phyloP scores from a whole-genome alignment of 2,888 invertebrate genomes.

The Alviniconcha strummeri region DNA sequence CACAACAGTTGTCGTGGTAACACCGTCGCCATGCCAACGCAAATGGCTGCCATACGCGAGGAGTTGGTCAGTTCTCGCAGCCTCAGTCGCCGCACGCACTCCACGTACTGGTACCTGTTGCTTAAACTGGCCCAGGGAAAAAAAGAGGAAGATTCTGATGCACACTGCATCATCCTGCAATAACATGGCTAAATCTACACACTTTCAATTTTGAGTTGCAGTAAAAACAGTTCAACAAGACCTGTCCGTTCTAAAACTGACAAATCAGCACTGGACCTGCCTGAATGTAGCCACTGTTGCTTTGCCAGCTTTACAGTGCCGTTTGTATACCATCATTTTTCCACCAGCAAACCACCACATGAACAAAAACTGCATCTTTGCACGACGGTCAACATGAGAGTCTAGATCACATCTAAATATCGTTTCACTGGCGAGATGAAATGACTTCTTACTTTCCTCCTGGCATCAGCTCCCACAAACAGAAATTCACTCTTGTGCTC shows the following conservation, averaged over 20 bases:
- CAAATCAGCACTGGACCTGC: not conserved
- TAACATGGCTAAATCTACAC: not conserved
- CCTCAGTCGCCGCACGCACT: constrained; percentile 61
- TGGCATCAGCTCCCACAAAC: no score
- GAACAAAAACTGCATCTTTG: no score
- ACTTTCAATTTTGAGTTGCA: not conserved
- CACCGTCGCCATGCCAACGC: constrained; percentile 66
- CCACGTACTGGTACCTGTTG: constrained; percentile 68
- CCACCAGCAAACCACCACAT: no score
- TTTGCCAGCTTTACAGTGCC: no score
- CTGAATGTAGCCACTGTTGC: no score
- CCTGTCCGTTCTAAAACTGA: not conserved
- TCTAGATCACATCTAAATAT: no score
- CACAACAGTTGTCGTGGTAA: constrained; percentile 68
- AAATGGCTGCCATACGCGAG: constrained; percentile 56
- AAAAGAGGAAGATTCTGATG: not conserved
- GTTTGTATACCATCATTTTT: no score
- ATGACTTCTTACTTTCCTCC: no score
- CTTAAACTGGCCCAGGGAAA: constrained; percentile 59
- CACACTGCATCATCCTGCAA: not conserved
- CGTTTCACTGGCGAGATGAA: no score
- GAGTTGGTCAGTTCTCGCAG: constrained; percentile 59
- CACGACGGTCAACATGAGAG: no score
- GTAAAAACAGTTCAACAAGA: not conserved
- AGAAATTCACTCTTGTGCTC: no score